Conservation (phyloP, 2,888 invertebrate species). For the Drosophila glabriapex region DNA sequence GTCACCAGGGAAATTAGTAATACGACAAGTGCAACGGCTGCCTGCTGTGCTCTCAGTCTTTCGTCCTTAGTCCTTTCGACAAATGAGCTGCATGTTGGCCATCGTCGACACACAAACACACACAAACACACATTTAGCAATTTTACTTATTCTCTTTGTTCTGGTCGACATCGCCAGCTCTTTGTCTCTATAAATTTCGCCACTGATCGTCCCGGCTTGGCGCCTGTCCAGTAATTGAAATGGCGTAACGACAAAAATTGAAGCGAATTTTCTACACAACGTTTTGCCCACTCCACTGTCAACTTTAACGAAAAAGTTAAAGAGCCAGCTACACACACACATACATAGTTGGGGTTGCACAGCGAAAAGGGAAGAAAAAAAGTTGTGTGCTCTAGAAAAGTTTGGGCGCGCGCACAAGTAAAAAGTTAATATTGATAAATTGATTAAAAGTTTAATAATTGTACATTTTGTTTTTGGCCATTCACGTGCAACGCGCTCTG, state of each 20-base stretch:
- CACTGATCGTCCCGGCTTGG: conserved; percentile 72
- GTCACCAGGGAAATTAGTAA: conserved; percentile 82
- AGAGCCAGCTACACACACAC: conserved; percentile 37
- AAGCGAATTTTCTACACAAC: conserved; percentile 52
- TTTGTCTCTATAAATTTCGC: conserved; percentile 76
- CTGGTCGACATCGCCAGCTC: conserved; percentile 47
- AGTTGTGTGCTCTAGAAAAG: conserved; percentile 52
- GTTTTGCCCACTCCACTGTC: conserved; percentile 9
- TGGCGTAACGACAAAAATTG: conserved; percentile 81
- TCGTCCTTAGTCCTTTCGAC: conserved; percentile 40
- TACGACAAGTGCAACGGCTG: conserved; percentile 76
- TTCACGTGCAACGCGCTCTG: conserved; percentile 44
- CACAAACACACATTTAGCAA: conserved; percentile 35
- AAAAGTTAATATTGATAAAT: conserved; percentile 82
- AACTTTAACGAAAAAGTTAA: conserved; percentile 74
- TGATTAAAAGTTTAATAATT: conserved; percentile 81
- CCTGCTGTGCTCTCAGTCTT: conserved; percentile 26
- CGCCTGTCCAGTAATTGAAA: conserved; percentile 80
- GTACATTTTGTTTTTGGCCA: conserved; percentile 54
- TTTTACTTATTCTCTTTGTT: conserved; percentile 77
- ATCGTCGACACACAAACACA: conserved; percentile 22
- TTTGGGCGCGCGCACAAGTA: conserved; percentile 47
- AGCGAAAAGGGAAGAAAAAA: conserved; percentile 11
- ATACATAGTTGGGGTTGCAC: conserved; percentile 1
- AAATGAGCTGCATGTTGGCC: conserved; percentile 76